Evolutionary conservation across 1,140 invertebrate genomes (phyloP).

Genomic region (Heliconius nattereri): DNA sequence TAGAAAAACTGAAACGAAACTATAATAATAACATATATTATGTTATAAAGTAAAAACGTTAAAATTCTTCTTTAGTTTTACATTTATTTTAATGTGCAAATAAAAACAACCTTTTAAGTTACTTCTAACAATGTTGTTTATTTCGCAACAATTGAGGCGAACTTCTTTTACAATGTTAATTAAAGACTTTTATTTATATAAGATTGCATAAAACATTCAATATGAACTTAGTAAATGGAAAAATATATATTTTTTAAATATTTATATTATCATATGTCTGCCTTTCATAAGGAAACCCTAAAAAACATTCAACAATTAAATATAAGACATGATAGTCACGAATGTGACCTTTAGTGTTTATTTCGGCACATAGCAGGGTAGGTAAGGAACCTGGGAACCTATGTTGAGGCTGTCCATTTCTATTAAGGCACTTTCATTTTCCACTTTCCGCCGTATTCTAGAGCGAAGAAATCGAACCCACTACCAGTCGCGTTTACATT

Average conservation of each 20-base stretch:
- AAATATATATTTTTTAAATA: too few relatives aligned
- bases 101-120: conserved; percentile 7
- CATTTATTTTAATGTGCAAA: background rate
- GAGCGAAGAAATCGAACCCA: background rate
- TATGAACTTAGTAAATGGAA: too few relatives aligned
- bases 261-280: too few relatives aligned
- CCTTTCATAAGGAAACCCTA: too few relatives aligned
- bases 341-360: too few relatives aligned
- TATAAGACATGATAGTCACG: too few relatives aligned
- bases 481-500: background rate
- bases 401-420: background rate
- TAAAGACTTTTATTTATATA: background rate
- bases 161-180: conserved; percentile 4
- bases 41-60: too few relatives aligned
- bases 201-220: too few relatives aligned
- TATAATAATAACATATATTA: too few relatives aligned
- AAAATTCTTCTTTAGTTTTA: background rate
- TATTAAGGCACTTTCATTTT: background rate
- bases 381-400: background rate
- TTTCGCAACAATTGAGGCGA: background rate
- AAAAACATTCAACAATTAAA: too few relatives aligned
- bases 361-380: background rate
- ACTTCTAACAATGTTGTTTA: background rate
- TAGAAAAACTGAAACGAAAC: background rate
- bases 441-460: background rate